Evolutionary conservation across 2,113 vertebrate species (phyloP).

Genomic region (Anthoscopus minutus): DNA sequence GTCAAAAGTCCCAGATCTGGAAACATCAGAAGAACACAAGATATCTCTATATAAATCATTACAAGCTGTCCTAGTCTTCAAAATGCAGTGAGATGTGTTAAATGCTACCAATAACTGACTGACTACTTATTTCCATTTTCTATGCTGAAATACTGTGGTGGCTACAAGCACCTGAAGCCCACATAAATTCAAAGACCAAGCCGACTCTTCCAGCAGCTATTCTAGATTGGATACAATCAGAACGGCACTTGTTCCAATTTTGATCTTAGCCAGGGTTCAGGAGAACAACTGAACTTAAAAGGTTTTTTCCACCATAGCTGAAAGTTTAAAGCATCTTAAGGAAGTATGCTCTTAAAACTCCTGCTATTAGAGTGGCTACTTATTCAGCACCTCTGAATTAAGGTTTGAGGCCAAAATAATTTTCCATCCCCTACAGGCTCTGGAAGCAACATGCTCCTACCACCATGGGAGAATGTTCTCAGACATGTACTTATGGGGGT

Average conservation of each 20-base stretch:
- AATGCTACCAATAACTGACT: neutral
- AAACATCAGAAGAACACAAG: neutral
- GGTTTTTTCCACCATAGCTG: neutral
- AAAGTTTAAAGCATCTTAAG: neutral
- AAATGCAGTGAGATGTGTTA: neutral
- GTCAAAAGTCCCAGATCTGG: neutral
- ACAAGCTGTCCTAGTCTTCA: neutral
- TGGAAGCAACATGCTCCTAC: neutral
- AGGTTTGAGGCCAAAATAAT: neutral
- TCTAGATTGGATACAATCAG: neutral
- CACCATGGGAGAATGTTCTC: fast-evolving
- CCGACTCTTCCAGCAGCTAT: neutral
- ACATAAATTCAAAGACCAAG: neutral
- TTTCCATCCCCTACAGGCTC: neutral
- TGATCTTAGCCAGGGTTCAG: neutral
- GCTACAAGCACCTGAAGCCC: neutral
- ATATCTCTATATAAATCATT: neutral
- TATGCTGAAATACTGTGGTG: neutral
- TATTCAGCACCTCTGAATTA: neutral
- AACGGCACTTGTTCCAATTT: neutral
- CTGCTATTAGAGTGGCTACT: neutral
- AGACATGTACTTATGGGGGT: neutral
- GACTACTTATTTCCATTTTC: neutral
- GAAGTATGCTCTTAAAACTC: neutral
- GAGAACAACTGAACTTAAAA: neutral